A percentile compares a stretch with the other conserved stretches of the same genome.
These are phyloP conservation scores for Chionodraco myersi DNA, from an alignment of 2,113 vertebrate species.

Conservation along the genomic window DNA sequence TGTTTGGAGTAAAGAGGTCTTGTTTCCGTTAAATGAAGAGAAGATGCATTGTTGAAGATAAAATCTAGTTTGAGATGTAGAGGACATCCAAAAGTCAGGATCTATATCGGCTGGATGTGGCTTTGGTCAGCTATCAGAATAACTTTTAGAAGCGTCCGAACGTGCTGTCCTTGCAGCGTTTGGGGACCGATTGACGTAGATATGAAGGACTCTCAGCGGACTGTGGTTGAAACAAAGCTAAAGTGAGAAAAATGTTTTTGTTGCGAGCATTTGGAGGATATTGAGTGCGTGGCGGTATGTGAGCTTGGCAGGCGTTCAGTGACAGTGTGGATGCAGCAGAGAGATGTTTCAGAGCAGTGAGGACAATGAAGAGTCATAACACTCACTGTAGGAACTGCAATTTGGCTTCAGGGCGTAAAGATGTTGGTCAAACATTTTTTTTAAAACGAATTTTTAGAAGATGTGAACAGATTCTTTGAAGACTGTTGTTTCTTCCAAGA, in stretches of 20 bases:
- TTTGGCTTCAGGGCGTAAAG: not conserved
- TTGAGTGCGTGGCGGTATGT: constrained; percentile 50
- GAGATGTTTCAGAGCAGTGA: constrained; percentile 4
- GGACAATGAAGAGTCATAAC: constrained; percentile 7
- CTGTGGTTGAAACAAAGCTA: constrained; percentile 38
- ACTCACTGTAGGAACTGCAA: not conserved
- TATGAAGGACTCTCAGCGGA: constrained; percentile 23
- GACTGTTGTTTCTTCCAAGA: no score
- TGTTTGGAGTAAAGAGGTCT: constrained; percentile 27
- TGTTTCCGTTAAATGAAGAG: not conserved
- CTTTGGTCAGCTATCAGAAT: constrained; percentile 1
- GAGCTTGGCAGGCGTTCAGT: constrained; percentile 33
- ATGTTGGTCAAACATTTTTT: no score
- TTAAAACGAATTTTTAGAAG: no score
- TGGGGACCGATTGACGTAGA: constrained; percentile 27
- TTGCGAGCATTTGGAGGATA: constrained; percentile 10
- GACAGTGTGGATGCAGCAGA: constrained; percentile 7
- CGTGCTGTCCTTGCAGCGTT: not conserved
- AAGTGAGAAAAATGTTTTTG: constrained; percentile 38
- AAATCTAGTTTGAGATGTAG: not conserved
- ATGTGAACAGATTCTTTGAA: no score
- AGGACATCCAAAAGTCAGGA: constrained; percentile 5
- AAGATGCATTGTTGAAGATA: not conserved
- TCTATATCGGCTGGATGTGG: not conserved
- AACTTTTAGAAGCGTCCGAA: not conserved